Evolutionary conservation across 2,888 invertebrate genomes (phyloP), one percentile per base, ranked within the genome.

Genomic region (Halocaridina rubra): DNA sequence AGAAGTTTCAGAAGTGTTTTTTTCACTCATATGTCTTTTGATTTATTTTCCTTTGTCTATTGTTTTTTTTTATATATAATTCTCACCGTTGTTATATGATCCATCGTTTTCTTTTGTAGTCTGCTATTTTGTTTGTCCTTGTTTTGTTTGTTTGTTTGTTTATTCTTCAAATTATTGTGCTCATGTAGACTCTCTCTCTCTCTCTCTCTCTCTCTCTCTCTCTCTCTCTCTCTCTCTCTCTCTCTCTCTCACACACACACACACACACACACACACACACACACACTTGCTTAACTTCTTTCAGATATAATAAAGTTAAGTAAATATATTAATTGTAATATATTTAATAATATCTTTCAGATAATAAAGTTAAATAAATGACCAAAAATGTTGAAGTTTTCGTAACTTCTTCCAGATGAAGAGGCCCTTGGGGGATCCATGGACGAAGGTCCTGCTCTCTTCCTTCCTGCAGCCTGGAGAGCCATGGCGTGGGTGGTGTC

Each of bases 401-500:
- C n/a, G n/a, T n/a, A n/a, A n/a, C n/a, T n/a, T n/a, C n/a, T n/a
- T n/a, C n/a, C n/a, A n/a, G n/a, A n/a, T n/a, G 75, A 19, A 4
- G 74, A 69, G n/a, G 10, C 33, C 27, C 24, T 22, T n/a, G 24
- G n/a, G 16, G 67, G 53, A 19, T 53, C 53, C n/a, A 53, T 67
- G 78, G 84, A 80, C 57, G 76, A 79, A 29, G n/a, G 67, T 0
- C 80, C 81, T 7, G 32, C 67, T 3, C 39, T 74, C 32, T 72
- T 67, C n/a, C 61, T 77, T 19, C 53, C 81, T 27, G 88, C 89
- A 64, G 86, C 82, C 16, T 84, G 84, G 5, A 79, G 88, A 67
- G 88, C 87, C 29, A 74, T 88, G 67, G 81, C 75, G 92, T 93
- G 2, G 95, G 96, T 90, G 95, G 94, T 93, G 84, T 79, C 88